Percentiles rank a stretch among this genome's conserved stretches.
These are phyloP conservation scores for Danio tinwini DNA, from an alignment of 2,797 vertebrate species.

Conservation along the genomic window DNA sequence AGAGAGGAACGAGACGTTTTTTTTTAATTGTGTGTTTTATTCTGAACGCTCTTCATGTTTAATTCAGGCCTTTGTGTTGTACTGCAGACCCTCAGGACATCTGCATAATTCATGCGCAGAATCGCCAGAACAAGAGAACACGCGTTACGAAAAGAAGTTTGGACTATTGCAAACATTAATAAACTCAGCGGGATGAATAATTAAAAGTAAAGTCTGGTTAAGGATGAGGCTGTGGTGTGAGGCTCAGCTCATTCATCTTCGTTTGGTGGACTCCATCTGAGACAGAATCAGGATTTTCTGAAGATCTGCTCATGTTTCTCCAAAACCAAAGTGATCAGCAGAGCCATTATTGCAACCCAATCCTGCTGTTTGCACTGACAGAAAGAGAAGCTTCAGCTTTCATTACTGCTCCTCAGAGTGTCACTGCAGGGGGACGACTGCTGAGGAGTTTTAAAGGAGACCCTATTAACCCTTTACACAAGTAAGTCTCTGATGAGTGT, in stretches of 20 bases:
- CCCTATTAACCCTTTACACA: no score
- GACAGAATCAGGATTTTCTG: no score
- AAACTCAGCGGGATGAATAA: conserved; percentile 62
- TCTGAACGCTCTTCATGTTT: conserved; percentile 63
- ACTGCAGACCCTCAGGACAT: conserved; percentile 59
- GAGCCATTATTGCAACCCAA: no score
- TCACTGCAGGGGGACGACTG: no score
- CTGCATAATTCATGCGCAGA: conserved; percentile 59
- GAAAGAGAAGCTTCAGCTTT: no score
- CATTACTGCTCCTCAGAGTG: no score
- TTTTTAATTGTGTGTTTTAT: conserved; percentile 62
- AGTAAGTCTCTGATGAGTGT: no score
- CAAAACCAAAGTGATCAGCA: no score
- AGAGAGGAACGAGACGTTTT: conserved; percentile 13
- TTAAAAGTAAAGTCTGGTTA: conserved; percentile 51
- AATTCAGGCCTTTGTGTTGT: conserved; percentile 63
- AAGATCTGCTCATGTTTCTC: no score
- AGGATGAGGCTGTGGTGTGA: not conserved
- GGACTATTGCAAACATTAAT: conserved; percentile 54
- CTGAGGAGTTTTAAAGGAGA: no score
- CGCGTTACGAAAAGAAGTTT: conserved; percentile 35
- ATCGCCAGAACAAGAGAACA: conserved; percentile 30
- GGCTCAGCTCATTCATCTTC: not conserved
- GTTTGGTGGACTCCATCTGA: not conserved
- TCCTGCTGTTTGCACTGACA: no score